These are phyloP conservation scores for Manis pentadactyla DNA, from an alignment of 2,797 vertebrate genomes.

Conservation along the genomic window DNA sequence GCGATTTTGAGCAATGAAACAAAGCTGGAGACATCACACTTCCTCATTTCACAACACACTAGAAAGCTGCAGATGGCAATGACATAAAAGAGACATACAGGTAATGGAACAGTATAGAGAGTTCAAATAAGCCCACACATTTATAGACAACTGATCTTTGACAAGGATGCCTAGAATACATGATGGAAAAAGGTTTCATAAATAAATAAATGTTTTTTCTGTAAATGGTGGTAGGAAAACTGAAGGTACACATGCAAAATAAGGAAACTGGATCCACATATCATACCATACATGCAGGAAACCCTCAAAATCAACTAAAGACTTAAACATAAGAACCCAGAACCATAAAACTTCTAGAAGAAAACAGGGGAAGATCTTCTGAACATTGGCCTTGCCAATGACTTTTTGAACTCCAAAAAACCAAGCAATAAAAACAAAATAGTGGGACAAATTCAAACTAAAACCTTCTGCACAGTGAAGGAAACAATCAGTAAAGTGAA, in stretches of 20 bases:
- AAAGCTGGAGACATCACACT: neutral
- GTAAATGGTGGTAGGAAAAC: neutral
- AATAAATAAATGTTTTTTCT: neutral
- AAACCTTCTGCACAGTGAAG: neutral
- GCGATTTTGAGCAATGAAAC: neutral
- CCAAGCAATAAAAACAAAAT: neutral
- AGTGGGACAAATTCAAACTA: neutral
- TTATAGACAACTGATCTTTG: neutral
- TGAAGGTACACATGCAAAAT: neutral
- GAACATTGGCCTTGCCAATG: neutral
- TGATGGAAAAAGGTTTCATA: neutral
- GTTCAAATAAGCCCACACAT: neutral
- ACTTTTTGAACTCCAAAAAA: neutral
- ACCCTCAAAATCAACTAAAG: neutral
- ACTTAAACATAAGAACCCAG: neutral
- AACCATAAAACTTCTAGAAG: neutral
- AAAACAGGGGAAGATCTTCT: neutral
- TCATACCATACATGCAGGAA: neutral
- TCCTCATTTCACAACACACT: neutral
- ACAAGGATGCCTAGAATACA: neutral
- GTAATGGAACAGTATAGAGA: neutral
- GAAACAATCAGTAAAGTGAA: neutral
- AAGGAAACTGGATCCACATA: neutral
- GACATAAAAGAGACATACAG: neutral
- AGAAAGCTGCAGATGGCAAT: neutral